A percentile compares a stretch with the other conserved stretches of the same genome.
These are phyloP conservation scores for Agrochola macilenta DNA, from an alignment of 2,888 invertebrate genomes.

Conservation along the genomic window DNA sequence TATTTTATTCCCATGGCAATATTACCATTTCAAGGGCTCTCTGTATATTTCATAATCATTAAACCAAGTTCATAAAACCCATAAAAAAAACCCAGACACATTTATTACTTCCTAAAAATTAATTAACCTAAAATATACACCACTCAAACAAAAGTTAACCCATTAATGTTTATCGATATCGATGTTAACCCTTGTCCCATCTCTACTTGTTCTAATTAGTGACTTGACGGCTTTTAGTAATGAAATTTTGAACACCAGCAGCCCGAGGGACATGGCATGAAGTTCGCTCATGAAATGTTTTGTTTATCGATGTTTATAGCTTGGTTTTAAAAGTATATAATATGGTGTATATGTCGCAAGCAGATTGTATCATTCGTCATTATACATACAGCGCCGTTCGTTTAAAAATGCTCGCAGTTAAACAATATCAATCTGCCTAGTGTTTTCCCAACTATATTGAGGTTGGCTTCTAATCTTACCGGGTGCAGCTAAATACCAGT, in stretches of 20 bases:
- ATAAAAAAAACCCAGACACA: constrained; percentile 15
- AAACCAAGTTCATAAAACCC: not conserved
- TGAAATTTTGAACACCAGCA: constrained; percentile 68
- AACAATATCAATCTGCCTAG: too few relatives aligned
- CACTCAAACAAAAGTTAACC: constrained; percentile 13
- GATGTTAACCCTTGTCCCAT: constrained; percentile 32
- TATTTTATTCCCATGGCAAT: not conserved
- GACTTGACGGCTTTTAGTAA: constrained; percentile 64
- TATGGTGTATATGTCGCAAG: not conserved
- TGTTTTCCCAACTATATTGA: too few relatives aligned
- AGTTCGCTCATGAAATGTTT: constrained; percentile 51
- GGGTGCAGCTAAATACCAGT: too few relatives aligned
- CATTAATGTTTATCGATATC: constrained; percentile 44
- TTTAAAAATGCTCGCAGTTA: too few relatives aligned
- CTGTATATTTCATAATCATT: not conserved
- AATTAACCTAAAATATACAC: constrained; percentile 30
- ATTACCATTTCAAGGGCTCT: not conserved
- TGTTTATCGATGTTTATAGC: constrained; percentile 11
- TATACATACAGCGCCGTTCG: too few relatives aligned
- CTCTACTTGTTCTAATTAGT: constrained; percentile 69
- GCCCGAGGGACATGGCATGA: constrained; percentile 51
- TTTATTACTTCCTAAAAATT: constrained; percentile 22
- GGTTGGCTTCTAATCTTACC: too few relatives aligned
- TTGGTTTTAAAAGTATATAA: not conserved
- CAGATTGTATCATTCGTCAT: too few relatives aligned